Evolutionary conservation across 1,140 invertebrate species (phyloP).

Genomic region (Agrypnia vestita): DNA sequence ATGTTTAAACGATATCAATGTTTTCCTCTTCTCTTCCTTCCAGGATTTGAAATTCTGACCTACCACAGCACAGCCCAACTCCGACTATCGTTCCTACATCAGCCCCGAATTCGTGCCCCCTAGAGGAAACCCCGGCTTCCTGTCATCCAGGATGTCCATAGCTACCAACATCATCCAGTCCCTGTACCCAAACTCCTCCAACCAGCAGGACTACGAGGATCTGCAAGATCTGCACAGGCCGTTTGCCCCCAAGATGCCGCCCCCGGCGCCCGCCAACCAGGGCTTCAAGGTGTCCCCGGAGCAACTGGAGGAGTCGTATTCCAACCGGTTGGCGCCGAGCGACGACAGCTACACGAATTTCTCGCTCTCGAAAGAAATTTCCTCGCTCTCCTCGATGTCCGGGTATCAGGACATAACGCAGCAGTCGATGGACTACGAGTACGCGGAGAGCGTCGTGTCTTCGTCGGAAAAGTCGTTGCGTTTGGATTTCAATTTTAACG

Average conservation of each 20-base stretch:
- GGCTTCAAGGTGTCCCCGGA: slow-evolving; percentile 11
- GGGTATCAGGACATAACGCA: slow-evolving; percentile 69
- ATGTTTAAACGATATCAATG: no score
- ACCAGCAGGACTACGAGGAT: slow-evolving; percentile 64
- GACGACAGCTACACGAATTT: slow-evolving; percentile 60
- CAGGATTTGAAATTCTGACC: slow-evolving; percentile 77
- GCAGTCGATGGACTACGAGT: slow-evolving; percentile 63
- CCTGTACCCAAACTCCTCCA: slow-evolving; percentile 65
- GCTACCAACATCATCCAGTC: slow-evolving; percentile 69
- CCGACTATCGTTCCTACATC: slow-evolving; percentile 53
- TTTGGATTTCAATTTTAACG: slow-evolving; percentile 14
- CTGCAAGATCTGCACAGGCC: slow-evolving; percentile 58
- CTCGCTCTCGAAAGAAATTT: slow-evolving; percentile 62
- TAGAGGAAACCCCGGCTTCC: slow-evolving; percentile 39
- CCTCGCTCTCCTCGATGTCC: slow-evolving; percentile 58
- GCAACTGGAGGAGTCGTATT: neutral
- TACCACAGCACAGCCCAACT: slow-evolving; percentile 63
- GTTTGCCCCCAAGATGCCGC: slow-evolving; percentile 42
- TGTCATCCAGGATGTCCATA: slow-evolving; percentile 66
- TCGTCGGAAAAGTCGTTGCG: slow-evolving; percentile 7
- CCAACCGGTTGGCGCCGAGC: neutral
- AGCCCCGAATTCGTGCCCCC: slow-evolving; percentile 48
- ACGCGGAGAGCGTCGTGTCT: slow-evolving; percentile 34
- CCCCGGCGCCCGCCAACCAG: neutral
- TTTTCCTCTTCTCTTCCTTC: no score